Evolutionary conservation across 37 sponge, comb jelly and placozoan species (phyloP).

Genomic region (Chondrilla cf. caribensis): DNA sequence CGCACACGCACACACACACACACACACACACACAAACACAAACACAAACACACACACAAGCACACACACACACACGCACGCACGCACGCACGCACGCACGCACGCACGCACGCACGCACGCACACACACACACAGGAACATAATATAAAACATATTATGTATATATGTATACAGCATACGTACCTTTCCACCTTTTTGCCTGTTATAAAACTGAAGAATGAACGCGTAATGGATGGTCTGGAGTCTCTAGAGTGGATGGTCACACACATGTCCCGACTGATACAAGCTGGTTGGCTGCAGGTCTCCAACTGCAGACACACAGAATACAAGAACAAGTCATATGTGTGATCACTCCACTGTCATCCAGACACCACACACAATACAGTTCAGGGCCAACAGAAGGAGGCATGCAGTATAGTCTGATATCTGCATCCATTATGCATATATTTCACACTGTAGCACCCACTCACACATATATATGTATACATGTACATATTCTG

Average conservation of each 20-base stretch:
- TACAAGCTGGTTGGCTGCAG: slow-evolving; percentile 71
- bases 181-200: slow-evolving; percentile 41
- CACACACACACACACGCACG: no score
- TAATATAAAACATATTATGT: not conserved
- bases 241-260: slow-evolving; percentile 62
- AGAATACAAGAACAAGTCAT: not conserved
- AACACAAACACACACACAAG: no score
- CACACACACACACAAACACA: no score
- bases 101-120: no score
- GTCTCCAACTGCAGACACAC: slow-evolving; percentile 59
- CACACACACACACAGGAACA: not conserved
- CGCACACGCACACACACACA: no score
- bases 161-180: not conserved
- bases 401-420: not conserved
- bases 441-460: no score
- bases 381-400: not conserved
- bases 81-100: no score
- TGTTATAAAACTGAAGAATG: slow-evolving; percentile 64
- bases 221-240: slow-evolving; percentile 43
- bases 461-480: no score
- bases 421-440: no score
- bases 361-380: no score
- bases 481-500: no score
- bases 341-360: no score
- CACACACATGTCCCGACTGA: slow-evolving; percentile 72